Base-by-base conservation (phyloP, 2,113 vertebrate species). In the Calidris pygmaea region DNA sequence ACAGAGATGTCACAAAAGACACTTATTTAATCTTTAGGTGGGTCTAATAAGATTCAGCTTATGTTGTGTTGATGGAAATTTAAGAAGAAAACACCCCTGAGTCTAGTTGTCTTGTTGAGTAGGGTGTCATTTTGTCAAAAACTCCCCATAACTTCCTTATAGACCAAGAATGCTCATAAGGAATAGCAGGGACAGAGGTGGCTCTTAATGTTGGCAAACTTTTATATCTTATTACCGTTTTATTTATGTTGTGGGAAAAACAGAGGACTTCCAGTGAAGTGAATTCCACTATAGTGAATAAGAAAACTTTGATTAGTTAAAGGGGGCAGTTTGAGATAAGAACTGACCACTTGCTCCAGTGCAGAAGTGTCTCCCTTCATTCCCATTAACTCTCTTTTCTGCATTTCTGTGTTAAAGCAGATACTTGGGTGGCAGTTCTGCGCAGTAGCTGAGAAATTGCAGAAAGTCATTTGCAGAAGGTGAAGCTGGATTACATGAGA, bases 11-110 rank as follows among this genome's bases (percentile, higher is more conserved):
- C 6, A 2, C 43, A 2, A 10, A 86, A 47, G 9, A 50, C 41
- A 14, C 21, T 6, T 32, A 0, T 3, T 47, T 19, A 18, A 23
- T 34, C 12, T 37, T 62, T 13, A 20, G 11, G 12, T 35, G 23
- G 35, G 18, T 62, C 22, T 30, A 0, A 5, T n/a, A 3, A 56
- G 39, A 18, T 52, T 13, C 5, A 10, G 2, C 5, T 35, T 11
- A 4, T 0, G 10, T 82, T 82, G 13, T 68, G 3, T 7, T n/a
- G 8, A 3, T 21, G 45, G 18, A 14, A 39, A 19, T 30, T 14
- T 8, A 20, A 30, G 35, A 8, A 20, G 23, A 50, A 62, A 9
- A 12, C 6, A 3, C 6, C 3, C 3, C 10, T 15, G 12, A 18
- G 20, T 50, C 14, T 16, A 0, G 9, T 29, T 23, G 16, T 48